phyloP scores from a whole-genome alignment of 2,113 vertebrate genomes.

The Brienomyrus longianalis region DNA sequence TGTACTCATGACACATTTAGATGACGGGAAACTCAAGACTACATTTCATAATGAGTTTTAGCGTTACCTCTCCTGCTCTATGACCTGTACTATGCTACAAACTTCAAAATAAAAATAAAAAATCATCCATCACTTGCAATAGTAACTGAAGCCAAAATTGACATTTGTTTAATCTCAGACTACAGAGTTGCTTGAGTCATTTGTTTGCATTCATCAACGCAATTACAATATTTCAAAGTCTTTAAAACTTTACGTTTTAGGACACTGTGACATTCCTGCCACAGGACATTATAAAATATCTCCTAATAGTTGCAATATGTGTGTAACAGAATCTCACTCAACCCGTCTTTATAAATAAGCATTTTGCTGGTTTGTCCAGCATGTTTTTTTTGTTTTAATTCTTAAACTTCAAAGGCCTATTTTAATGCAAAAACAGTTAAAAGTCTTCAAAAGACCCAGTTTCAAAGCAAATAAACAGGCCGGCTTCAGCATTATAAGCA shows the following conservation, averaged over 20 bases:
- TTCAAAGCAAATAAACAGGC: conserved; percentile 13
- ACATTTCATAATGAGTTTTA: background rate
- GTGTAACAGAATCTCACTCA: background rate
- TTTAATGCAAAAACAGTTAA: conserved; percentile 11
- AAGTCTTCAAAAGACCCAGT: conserved; percentile 11
- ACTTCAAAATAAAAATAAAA: background rate
- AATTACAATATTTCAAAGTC: conserved; percentile 6
- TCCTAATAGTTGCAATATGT: conserved; percentile 14
- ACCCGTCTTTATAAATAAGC: background rate
- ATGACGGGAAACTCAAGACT: conserved; percentile 41
- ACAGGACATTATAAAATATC: conserved; percentile 5
- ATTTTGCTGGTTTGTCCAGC: background rate
- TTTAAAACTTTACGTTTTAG: background rate
- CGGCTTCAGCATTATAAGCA: background rate
- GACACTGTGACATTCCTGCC: background rate
- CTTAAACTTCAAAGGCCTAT: conserved; percentile 9
- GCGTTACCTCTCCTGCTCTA: background rate
- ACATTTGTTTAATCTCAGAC: background rate
- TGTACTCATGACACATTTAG: conserved; percentile 58
- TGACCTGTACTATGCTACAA: background rate
- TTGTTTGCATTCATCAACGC: background rate
- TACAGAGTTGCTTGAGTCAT: background rate
- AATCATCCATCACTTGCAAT: background rate
- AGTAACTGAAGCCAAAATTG: background rate
- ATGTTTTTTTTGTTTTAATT: background rate